phyloP scores from a whole-genome alignment of 2,113 vertebrate genomes.

The Pitta sordida region DNA sequence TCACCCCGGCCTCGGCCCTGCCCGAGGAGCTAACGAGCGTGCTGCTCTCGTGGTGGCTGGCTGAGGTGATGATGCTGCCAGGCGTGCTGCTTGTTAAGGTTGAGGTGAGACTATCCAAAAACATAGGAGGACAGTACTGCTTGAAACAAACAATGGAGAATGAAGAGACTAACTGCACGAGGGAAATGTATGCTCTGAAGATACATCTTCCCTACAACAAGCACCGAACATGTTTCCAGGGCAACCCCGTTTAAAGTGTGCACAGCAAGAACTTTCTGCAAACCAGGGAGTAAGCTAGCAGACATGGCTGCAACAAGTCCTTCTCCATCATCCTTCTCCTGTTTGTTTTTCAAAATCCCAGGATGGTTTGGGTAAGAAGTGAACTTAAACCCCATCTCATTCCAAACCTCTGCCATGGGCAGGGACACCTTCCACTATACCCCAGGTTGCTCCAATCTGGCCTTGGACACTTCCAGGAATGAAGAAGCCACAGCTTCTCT shows the following conservation, averaged over 20 bases:
- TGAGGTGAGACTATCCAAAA: constrained; percentile 91
- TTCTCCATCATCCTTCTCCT: background rate
- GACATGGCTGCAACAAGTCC: accelerated
- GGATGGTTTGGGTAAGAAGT: background rate
- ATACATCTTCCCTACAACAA: constrained; percentile 2
- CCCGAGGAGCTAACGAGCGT: constrained; percentile 73
- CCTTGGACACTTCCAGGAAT: background rate
- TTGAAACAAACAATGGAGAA: constrained; percentile 83
- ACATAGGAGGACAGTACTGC: constrained; percentile 96
- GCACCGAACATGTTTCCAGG: background rate
- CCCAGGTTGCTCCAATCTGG: background rate
- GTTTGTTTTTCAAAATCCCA: background rate
- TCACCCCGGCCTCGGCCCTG: constrained; percentile 80
- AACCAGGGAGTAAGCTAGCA: background rate
- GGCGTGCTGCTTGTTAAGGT: constrained; percentile 84
- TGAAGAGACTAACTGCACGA: constrained; percentile 64
- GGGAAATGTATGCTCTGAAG: constrained; percentile 18
- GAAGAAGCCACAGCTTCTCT: background rate
- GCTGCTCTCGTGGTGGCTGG: constrained; percentile 74
- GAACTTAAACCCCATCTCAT: background rate
- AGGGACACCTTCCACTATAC: background rate
- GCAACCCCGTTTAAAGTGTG: background rate
- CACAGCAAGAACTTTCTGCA: background rate
- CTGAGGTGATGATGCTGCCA: constrained; percentile 80
- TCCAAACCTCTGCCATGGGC: background rate